Base-by-base conservation (phyloP, 2,113 vertebrate species). In the Aldabrachelys gigantea region DNA sequence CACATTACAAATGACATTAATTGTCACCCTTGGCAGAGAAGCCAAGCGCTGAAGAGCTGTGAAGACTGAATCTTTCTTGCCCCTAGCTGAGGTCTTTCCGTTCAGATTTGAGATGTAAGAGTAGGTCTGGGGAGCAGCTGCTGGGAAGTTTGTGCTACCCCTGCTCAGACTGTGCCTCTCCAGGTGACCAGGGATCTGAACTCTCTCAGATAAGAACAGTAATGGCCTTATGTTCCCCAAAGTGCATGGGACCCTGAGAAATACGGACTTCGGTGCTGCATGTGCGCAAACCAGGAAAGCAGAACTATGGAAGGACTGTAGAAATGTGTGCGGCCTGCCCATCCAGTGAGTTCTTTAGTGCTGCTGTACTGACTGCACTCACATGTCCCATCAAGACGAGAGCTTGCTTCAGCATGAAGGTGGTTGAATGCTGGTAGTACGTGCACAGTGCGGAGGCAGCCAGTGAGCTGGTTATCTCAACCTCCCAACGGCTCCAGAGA, bases 361-460 rank as follows among this genome's bases (percentile, higher is more conserved):
- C 11, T 25, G 52, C 38, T 24, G n/a, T 17, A 29, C 89, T 29
- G 59, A 75, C 88, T 69, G 88, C 35, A 69, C 85, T 69, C 80
- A 88, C 94, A 93, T 92, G 93, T 80, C 96, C 91, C 80, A 81
- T 96, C 94, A 95, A 85, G 92, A 96, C 57, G 49, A 69, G 85
- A 78, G 75, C 44, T 87, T 80, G 79, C 85, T 44, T 80, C 86
- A 59, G 75, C 52, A 47, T 25, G 54, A 88, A 14, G 14, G 25
- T 27, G 52, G 35, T 47, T 22, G 76, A 53, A 3, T 82, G 25
- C 78, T 89, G 84, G 56, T 89, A 41, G 41, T 54, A 79, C 16
- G n/a, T 27, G 7, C 38, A 24, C 41, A 29, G 29, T 17, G 59
- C 92, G 8, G 44, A 78, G 47, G 14, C 72, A 17, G 76, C 25